Evolutionary conservation across 2,888 invertebrate genomes (phyloP).

Genomic region (Hypomecis punctinalis): DNA sequence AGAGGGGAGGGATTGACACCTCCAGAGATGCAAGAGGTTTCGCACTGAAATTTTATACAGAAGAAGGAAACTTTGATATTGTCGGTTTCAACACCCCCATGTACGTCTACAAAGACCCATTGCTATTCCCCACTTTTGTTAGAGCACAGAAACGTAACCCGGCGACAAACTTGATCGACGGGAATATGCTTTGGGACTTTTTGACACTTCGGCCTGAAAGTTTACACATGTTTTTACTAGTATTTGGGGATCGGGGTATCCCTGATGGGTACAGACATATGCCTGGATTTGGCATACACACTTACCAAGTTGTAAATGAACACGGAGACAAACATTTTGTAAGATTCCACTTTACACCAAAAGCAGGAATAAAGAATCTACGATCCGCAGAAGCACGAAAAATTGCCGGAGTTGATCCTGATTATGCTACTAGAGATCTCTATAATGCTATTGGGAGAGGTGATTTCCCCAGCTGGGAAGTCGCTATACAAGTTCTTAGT

Average conservation of each 20-base stretch:
- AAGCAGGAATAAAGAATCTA: conserved; percentile 93
- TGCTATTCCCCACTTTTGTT: conserved; percentile 94
- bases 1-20: conserved; percentile 94
- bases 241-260: conserved; percentile 94
- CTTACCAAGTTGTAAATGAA: conserved; percentile 93
- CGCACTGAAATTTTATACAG: conserved; percentile 95
- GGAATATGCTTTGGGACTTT: conserved; percentile 97
- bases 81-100: conserved; percentile 95
- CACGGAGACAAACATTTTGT: conserved; percentile 89
- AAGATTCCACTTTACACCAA: conserved; percentile 95
- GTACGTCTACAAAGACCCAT: conserved; percentile 94
- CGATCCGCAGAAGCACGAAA: conserved; percentile 86
- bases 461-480: conserved; percentile 90
- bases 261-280: conserved; percentile 95
- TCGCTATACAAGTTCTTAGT: conserved; percentile 93
- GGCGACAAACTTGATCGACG: conserved; percentile 92
- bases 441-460: conserved; percentile 92
- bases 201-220: conserved; percentile 92
- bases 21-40: conserved; percentile 95
- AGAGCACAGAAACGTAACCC: conserved; percentile 97
- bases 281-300: conserved; percentile 97
- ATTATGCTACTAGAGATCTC: conserved; percentile 93
- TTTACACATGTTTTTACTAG: conserved; percentile 91
- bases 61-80: conserved; percentile 95
- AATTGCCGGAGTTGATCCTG: conserved; percentile 91